Evolutionary conservation across 2,888 invertebrate genomes (phyloP).

Genomic region (Dromius quadrimaculatus): DNA sequence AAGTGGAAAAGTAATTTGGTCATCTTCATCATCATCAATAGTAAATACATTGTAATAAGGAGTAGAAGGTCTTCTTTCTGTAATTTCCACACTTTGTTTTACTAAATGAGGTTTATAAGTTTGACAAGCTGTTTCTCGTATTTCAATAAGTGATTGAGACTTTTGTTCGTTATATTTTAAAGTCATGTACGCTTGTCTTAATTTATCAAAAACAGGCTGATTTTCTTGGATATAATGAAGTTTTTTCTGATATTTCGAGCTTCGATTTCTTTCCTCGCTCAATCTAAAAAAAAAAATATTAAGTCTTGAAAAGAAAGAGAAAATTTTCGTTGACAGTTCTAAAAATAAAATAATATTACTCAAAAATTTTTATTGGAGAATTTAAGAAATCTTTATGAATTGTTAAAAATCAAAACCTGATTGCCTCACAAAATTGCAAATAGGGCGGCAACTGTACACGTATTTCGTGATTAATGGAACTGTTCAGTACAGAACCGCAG

Average conservation of each 20-base stretch:
- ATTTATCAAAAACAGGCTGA: constrained; percentile 60
- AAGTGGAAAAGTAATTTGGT: neutral
- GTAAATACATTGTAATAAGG: too few relatives aligned
- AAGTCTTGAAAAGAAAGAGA: too few relatives aligned
- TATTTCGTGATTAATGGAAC: too few relatives aligned
- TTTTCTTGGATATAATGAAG: constrained; percentile 62
- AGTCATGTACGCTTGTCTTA: constrained; percentile 61
- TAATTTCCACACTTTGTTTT: too few relatives aligned
- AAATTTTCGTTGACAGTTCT: neutral
- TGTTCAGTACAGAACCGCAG: too few relatives aligned
- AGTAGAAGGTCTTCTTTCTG: too few relatives aligned
- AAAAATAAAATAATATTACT: neutral
- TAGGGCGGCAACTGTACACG: too few relatives aligned
- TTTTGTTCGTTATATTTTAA: constrained; percentile 62
- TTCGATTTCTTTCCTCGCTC: constrained; percentile 57
- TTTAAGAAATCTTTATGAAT: too few relatives aligned
- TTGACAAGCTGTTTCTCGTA: constrained; percentile 60
- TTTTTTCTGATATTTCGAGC: constrained; percentile 60
- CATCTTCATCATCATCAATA: too few relatives aligned
- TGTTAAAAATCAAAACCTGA: too few relatives aligned
- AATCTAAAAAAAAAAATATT: constrained; percentile 56
- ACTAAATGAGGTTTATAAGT: too few relatives aligned
- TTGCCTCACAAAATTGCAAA: too few relatives aligned
- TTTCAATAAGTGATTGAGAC: constrained; percentile 60
- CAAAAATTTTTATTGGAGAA: neutral